phyloP scores from a whole-genome alignment of 2,797 vertebrate species.

The Menidia menidia region DNA sequence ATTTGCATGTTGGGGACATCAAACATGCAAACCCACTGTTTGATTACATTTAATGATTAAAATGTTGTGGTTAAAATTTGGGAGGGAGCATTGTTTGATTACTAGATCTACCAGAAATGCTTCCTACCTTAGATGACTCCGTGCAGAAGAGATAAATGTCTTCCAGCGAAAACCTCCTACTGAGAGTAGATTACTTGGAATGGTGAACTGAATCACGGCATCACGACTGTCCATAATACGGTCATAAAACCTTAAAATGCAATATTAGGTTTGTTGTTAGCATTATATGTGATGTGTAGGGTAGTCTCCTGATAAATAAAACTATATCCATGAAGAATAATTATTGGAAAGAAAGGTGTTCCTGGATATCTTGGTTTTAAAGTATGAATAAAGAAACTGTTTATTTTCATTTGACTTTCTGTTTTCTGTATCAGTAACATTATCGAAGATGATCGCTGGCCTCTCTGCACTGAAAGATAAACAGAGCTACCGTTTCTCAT shows the following conservation, averaged over 20 bases:
- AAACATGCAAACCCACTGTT: not conserved
- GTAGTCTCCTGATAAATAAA: no score
- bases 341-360: conserved; percentile 15
- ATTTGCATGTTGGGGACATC: not conserved
- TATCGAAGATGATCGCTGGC: conserved; percentile 8
- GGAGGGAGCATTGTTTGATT: no score
- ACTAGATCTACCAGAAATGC: no score
- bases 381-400: not conserved
- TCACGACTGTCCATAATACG: not conserved
- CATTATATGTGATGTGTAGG: not conserved
- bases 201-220: no score
- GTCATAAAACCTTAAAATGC: not conserved
- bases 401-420: not conserved
- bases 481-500: conserved; percentile 56
- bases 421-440: conserved; percentile 6
- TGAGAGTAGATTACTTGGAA: no score
- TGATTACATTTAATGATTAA: no score
- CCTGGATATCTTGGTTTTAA: conserved; percentile 39
- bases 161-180: no score
- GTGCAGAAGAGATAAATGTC: no score
- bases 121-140: no score
- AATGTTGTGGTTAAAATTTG: no score
- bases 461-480: conserved; percentile 46
- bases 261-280: not conserved
- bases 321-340: not conserved